Percentiles rank a stretch among this genome's conserved stretches.
phyloP scores from a whole-genome alignment of 2,797 vertebrate species.

The Zalophus californianus region DNA sequence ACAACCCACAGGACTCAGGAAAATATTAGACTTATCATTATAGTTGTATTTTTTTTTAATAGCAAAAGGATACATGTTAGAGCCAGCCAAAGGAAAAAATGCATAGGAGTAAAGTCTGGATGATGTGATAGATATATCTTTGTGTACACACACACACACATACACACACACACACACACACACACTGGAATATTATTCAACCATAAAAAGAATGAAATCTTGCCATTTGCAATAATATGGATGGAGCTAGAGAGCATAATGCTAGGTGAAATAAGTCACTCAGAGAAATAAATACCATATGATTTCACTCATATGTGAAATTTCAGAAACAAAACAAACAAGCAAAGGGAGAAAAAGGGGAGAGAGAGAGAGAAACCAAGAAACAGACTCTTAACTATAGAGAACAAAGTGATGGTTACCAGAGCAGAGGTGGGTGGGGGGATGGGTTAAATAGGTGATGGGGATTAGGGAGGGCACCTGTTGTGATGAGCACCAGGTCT shows the following conservation, averaged over 20 bases:
- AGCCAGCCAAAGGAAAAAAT: conserved; percentile 38
- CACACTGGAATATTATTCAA: neutral
- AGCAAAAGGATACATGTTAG: neutral
- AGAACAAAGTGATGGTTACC: neutral
- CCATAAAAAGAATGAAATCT: neutral
- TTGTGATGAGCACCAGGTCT: neutral
- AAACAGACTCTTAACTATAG: neutral
- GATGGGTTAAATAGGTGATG: neutral
- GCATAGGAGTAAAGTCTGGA: neutral
- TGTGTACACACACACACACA: too few species aligned
- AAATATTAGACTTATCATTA: neutral
- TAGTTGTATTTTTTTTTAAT: neutral
- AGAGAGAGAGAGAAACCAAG: neutral
- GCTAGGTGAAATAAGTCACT: neutral
- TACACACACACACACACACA: too few species aligned
- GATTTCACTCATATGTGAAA: neutral
- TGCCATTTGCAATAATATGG: neutral
- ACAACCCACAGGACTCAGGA: neutral
- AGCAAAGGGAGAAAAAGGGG: neutral
- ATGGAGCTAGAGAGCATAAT: neutral
- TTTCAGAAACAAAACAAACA: neutral
- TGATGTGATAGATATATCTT: neutral
- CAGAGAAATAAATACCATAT: neutral
- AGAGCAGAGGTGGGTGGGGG: neutral
- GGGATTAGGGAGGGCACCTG: neutral